Conservation (phyloP, 2,113 vertebrate genomes). For the Gulo gulo region DNA sequence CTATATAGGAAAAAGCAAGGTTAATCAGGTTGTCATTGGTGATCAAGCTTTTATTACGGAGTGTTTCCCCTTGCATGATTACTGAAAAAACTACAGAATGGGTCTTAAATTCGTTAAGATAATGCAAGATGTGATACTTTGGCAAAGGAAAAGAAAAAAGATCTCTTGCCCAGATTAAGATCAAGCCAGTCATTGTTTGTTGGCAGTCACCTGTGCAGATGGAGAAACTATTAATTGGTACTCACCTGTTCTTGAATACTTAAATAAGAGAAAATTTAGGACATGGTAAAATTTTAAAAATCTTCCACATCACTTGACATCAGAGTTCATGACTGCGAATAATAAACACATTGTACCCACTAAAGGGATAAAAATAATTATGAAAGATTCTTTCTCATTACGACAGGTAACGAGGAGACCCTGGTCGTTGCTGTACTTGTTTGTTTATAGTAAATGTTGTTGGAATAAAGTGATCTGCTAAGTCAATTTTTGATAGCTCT, state of each 20-base stretch:
- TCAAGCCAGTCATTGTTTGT: background rate
- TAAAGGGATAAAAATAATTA: background rate
- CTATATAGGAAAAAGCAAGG: background rate
- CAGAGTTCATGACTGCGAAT: background rate
- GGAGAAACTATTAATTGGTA: background rate
- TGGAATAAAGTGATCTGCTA: slow-evolving; percentile 22
- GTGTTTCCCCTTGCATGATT: background rate
- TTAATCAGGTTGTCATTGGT: background rate
- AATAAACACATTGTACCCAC: background rate
- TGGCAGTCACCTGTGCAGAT: background rate
- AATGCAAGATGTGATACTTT: background rate
- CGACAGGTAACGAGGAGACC: background rate
- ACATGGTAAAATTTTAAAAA: background rate
- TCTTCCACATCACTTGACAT: background rate
- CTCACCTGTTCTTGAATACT: background rate
- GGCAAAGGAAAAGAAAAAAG: background rate
- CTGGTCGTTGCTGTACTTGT: background rate
- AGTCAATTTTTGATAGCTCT: slow-evolving; percentile 24
- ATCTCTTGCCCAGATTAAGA: background rate
- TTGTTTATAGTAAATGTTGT: background rate
- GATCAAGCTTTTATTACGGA: background rate
- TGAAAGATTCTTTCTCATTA: background rate
- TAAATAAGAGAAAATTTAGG: background rate
- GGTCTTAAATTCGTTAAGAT: slow-evolving; percentile 15
- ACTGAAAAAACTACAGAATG: background rate